Base-by-base conservation (phyloP, 2,888 invertebrate genomes). In the Phania funesta region DNA sequence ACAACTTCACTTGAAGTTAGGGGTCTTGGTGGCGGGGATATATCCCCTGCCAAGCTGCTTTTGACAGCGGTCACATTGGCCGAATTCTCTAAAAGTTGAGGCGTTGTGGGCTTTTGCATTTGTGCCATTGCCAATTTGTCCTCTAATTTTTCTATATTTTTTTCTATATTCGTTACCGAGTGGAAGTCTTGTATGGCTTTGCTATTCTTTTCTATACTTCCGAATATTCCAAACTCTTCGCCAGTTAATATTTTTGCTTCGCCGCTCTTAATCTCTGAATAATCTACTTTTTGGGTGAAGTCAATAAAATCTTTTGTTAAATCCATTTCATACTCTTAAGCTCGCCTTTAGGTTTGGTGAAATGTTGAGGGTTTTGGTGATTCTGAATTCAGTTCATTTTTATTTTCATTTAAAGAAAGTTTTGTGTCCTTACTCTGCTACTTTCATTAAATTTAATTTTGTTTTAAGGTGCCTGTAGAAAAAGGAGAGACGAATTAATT, bases 11-110 rank as follows among this genome's bases (percentile, higher is more conserved):
- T 89, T 75, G 89, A 89, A 44, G 89, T 89, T 16, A 89, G 77
- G 0, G 89, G 89, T 2, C 90, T 87, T 29, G 90, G 90, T 6
- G 90, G 90, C n/a, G 90, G 89, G 24, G 88, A 87, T 70, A 89
- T 54, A 76, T 85, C 84, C 50, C 84, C 83, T 9, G 38, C 68
- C 8, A 75, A 80, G 73, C 62, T 79, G 56, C 41, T 20, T 46
- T 71, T 80, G 29, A 70, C 13, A n/a, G 32, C 16, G 0, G 58
- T 9, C 6, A 46, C 65, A 78, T 74, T 68, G 32, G 58, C 80
- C 2, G 64, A 9, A 41, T 71, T 73, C 64, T 79, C 76, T 18
- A 79, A 52, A 0, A 80, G 26, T 32, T 82, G 79, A 1, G 84
- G 81, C 50, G 83, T 81, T 38, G 77, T 81, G 16, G 83, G 77